Evolutionary conservation across 2,797 vertebrate species (phyloP), one percentile per base, ranked within the genome.

Genomic region (Leuciscus waleckii): DNA sequence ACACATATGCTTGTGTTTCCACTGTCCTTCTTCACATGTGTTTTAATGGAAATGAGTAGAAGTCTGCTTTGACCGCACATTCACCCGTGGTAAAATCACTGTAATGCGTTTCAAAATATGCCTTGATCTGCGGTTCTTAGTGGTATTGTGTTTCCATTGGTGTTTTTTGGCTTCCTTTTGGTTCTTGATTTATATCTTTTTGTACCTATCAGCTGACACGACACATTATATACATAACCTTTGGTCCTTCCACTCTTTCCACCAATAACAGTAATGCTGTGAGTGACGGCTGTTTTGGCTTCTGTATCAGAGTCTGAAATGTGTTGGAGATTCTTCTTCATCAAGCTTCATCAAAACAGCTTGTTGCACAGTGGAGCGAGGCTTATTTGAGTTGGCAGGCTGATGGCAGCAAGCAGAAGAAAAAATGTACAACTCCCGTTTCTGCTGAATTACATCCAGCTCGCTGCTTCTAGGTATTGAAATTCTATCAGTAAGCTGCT

Each of bases 371-470:
- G 58, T 37, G 85, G 23, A 51, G 29, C 37, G 68, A 69, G 67
- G 77, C 86, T 78, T 90, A 87, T 92, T 91, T 89, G 75, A 87
- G 74, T 89, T 92, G 90, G 91, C 87, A 43, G 26, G 79, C 69
- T 78, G 58, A 46, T 80, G n/a, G 14, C 43, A 37, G 49, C 74
- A 37, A 87, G 65, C 74, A 68, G 81, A 87, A 84, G 86, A 90
- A 81, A 91, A 67, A 67, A 67, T 0, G 76, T 90, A 29, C 39
- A 68, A 74, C 85, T 92, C 81, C 87, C 80, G 37, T 86, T 79
- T 81, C 82, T 87, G 75, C 81, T 84, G 83, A 90, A 85, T 90
- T 89, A 90, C 71, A 29, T 89, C 69, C 73, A 91, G 54, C 89
- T 88, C 61, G 77, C 86, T 89, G 82, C 77, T 88, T 63, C 51